phyloP scores from a whole-genome alignment of 1,140 invertebrate genomes.

The Nymphalis io region DNA sequence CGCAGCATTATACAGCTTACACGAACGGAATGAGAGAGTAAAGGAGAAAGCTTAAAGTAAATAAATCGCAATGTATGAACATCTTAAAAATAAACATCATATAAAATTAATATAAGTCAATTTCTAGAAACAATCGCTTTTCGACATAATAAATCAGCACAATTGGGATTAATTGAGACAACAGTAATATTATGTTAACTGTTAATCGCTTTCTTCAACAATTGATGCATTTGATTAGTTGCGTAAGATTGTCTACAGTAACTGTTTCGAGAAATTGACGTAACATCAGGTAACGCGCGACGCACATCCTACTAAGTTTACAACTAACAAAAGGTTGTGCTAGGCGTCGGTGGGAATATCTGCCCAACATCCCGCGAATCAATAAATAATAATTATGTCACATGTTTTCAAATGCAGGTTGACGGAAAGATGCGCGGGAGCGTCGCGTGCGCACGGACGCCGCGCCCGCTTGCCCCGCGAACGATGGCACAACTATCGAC shows the following conservation, averaged over 20 bases:
- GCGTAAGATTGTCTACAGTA: slow-evolving; percentile 28
- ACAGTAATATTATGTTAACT: background rate
- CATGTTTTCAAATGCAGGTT: slow-evolving; percentile 63
- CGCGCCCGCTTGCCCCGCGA: slow-evolving; percentile 33
- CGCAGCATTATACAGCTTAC: slow-evolving; percentile 28
- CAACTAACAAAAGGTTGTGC: slow-evolving; percentile 64
- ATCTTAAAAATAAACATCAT: slow-evolving; percentile 57
- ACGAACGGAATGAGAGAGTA: slow-evolving; percentile 69
- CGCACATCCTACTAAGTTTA: slow-evolving; percentile 70
- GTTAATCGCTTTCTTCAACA: background rate
- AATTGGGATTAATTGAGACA: slow-evolving; percentile 2
- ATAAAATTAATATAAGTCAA: slow-evolving; percentile 63
- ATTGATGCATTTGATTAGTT: slow-evolving; percentile 4
- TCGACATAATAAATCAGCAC: slow-evolving; percentile 11
- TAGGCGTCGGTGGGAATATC: slow-evolving; percentile 70
- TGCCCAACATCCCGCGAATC: slow-evolving; percentile 60
- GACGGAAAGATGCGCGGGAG: slow-evolving; percentile 36
- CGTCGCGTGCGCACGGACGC: slow-evolving; percentile 20
- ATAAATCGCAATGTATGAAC: slow-evolving; percentile 48
- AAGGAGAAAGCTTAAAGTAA: slow-evolving; percentile 60
- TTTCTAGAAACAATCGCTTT: slow-evolving; percentile 45
- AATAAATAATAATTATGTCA: slow-evolving; percentile 68
- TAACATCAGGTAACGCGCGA: slow-evolving; percentile 74
- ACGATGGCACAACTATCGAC: slow-evolving; percentile 66
- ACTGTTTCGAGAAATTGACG: slow-evolving; percentile 39